These are phyloP conservation scores for Ectemnius cavifrons DNA, from an alignment of 2,888 invertebrate genomes.

Conservation along the genomic window DNA sequence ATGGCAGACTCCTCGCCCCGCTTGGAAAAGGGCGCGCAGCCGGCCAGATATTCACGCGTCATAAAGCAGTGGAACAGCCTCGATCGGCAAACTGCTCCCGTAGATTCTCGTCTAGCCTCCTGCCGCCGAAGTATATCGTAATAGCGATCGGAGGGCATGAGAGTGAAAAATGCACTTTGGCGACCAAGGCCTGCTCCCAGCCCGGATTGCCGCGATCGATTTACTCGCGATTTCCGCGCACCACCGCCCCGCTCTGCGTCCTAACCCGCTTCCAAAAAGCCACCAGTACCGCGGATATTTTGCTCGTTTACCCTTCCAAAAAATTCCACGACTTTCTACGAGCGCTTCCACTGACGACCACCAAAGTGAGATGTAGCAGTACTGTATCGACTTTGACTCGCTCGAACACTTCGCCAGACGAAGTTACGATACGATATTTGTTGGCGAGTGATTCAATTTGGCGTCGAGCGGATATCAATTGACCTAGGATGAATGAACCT, in stretches of 20 bases:
- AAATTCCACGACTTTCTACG: too few species aligned
- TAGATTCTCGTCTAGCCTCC: conserved; percentile 17
- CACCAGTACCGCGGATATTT: conserved; percentile 7
- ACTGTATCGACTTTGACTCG: too few species aligned
- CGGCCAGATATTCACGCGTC: conserved; percentile 71
- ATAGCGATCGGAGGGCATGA: conserved; percentile 57
- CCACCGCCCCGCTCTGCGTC: conserved; percentile 12
- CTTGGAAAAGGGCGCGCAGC: conserved; percentile 39
- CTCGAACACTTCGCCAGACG: too few species aligned
- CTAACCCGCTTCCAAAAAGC: conserved; percentile 17
- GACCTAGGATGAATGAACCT: too few species aligned
- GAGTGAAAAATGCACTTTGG: conserved; percentile 58
- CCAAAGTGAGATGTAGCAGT: too few species aligned
- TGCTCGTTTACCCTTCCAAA: not conserved
- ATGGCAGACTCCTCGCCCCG: conserved; percentile 15
- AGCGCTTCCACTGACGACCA: not conserved
- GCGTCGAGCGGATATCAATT: not conserved
- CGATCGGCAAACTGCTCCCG: conserved; percentile 18
- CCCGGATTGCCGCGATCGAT: conserved; percentile 44
- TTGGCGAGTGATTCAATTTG: not conserved
- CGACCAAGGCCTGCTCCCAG: conserved; percentile 19
- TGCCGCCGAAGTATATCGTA: conserved; percentile 50
- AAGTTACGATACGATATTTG: not conserved
- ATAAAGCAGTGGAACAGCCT: conserved; percentile 68
- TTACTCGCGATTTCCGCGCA: conserved; percentile 50